These are phyloP conservation scores for Mystacides longicornis DNA, from an alignment of 2,888 invertebrate genomes.

Conservation along the genomic window DNA sequence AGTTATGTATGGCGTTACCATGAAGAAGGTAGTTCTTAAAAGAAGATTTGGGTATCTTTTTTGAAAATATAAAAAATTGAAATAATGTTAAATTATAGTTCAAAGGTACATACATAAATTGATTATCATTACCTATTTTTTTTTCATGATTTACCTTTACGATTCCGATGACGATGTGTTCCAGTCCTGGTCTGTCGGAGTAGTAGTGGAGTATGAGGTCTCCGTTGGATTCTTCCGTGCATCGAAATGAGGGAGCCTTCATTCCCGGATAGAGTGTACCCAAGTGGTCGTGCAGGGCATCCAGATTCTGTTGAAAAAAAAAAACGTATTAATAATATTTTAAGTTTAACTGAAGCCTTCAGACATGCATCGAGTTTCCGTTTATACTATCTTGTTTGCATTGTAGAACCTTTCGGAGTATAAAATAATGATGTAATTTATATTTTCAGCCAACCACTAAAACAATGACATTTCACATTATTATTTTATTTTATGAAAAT, in stretches of 20 bases:
- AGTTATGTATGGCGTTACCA: too few relatives aligned
- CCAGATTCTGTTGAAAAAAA: slow-evolving; percentile 66
- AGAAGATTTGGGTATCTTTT: too few relatives aligned
- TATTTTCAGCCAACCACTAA: too few relatives aligned
- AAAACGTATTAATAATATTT: too few relatives aligned
- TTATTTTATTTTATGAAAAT: too few relatives aligned
- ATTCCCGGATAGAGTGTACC: slow-evolving; percentile 92
- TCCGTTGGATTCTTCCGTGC: slow-evolving; percentile 84
- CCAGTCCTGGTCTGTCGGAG: slow-evolving; percentile 87
- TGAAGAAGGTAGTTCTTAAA: too few relatives aligned
- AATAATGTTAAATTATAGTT: background rate
- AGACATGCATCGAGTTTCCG: too few relatives aligned
- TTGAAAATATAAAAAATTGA: background rate
- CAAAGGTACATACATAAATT: background rate
- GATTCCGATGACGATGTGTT: slow-evolving; percentile 94
- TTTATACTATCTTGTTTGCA: too few relatives aligned
- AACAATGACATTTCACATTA: too few relatives aligned
- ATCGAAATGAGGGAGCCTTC: slow-evolving; percentile 92
- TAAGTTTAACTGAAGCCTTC: too few relatives aligned
- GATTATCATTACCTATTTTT: background rate
- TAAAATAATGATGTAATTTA: too few relatives aligned
- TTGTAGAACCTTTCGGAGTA: too few relatives aligned
- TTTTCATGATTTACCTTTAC: slow-evolving; percentile 64
- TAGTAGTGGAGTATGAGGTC: slow-evolving; percentile 91
- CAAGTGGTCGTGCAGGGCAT: slow-evolving; percentile 91